phyloP scores from a whole-genome alignment of 1,140 invertebrate species.

The Rhagoletis zephyria region DNA sequence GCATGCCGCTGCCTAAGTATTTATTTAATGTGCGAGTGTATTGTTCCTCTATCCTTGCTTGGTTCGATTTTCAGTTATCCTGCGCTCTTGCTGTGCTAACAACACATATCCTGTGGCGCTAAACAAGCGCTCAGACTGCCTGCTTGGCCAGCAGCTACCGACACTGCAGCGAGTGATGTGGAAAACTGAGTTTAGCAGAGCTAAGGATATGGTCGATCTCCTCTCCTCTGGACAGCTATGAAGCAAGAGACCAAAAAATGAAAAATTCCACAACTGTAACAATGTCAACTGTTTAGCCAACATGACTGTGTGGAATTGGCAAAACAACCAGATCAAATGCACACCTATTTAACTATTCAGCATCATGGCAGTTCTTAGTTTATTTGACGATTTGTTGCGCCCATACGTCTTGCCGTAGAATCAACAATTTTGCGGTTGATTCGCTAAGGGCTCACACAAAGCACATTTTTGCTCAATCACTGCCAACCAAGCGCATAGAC shows the following conservation, averaged over 20 bases:
- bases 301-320: background rate
- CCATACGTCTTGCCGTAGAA: background rate
- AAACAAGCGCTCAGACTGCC: constrained; percentile 15
- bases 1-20: background rate
- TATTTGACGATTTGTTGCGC: constrained; percentile 1
- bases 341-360: background rate
- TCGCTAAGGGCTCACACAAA: background rate
- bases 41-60: background rate
- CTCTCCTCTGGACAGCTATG: no score
- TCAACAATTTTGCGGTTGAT: constrained; percentile 44
- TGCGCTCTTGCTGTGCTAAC: constrained; percentile 1
- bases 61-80: background rate
- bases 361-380: background rate
- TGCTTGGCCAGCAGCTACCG: background rate
- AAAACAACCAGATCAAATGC: background rate
- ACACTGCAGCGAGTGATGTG: constrained; percentile 8
- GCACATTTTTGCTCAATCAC: background rate
- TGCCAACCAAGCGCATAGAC: background rate
- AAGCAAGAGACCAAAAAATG: background rate
- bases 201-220: background rate
- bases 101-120: background rate
- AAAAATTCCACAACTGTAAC: background rate
- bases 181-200: background rate
- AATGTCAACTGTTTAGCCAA: background rate
- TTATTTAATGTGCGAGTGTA: background rate